Base-by-base conservation (phyloP, 2,888 invertebrate species). In the Brenthis daphne region DNA sequence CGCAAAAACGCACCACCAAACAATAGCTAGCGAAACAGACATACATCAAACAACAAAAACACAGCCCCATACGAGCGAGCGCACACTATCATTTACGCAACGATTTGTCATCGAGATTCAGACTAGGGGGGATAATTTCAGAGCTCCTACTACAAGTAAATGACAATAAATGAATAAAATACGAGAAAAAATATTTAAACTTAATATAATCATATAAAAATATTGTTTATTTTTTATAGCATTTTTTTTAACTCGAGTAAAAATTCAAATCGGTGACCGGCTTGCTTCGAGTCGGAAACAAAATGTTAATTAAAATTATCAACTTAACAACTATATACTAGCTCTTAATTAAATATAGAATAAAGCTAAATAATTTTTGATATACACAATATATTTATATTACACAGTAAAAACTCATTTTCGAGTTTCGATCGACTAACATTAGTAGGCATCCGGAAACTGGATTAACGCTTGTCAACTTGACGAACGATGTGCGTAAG, bases 381-480 rank as follows among this genome's bases (percentile, higher is more conserved):
- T 5, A 29, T 29, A 4, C 29, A 29, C 4, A 4, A 29, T 29
- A 29, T 24, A 24, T 24, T 24, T 24, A 24, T 24, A 24, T 24
- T 24, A 24, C 14, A 16, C 3, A 58, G 6, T 47, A 43, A n/a
- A 24, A 60, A 60, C n/a, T 60, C 51, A 51, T 77, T 77, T 65
- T 65, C 68, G 68, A 64, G 43, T 63, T 51, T 13, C 8, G 13
- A 55, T 58, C 68, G 57, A 57, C 57, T 24, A 47, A 33, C 48
- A 47, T 20, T 51, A 57, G 60, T 68, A 71, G 43, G 61, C 58
- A 65, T 66, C 88, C 90, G 91, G 91, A 92, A 89, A 89, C 92
- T 88, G 89, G 89, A 92, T 91, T 91, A 92, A 91, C 90, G 91
- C 88, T 91, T 91, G 92, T 91, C 92, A 90, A 88, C 86, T 84